Percentiles rank a stretch among this genome's conserved stretches.
Conservation (phyloP, 2,888 invertebrate species). For the Tenthredo notha region DNA sequence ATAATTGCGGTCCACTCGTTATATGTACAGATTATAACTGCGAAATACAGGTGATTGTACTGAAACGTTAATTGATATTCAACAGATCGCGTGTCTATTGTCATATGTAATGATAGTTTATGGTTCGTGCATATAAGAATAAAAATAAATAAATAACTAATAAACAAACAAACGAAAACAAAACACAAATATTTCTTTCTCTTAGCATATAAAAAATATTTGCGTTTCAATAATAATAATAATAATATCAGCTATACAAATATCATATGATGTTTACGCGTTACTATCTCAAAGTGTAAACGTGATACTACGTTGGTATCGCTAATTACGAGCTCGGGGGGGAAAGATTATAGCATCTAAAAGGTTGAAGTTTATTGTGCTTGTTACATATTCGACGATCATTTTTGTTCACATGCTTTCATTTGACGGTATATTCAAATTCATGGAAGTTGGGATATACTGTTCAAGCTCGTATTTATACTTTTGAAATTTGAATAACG, state of each 20-base stretch:
- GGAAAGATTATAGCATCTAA: neutral
- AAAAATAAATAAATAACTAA: neutral
- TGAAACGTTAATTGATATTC: neutral
- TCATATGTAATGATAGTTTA: neutral
- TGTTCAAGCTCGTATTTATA: neutral
- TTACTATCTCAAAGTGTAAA: neutral
- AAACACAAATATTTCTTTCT: neutral
- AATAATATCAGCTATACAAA: neutral
- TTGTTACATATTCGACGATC: neutral
- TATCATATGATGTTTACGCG: neutral
- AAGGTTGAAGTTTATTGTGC: neutral
- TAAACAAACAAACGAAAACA: no score
- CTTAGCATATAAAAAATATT: neutral
- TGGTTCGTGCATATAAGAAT: neutral
- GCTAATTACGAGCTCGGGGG: neutral
- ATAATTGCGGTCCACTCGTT: slow-evolving; percentile 20
- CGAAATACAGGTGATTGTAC: slow-evolving; percentile 27
- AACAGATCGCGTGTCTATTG: neutral
- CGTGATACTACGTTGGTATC: neutral
- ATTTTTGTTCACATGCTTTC: neutral
- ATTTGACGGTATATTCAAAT: neutral
- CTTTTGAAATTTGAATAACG: neutral
- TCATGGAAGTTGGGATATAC: neutral
- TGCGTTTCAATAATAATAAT: no score
- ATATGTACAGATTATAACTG: neutral